Base-by-base conservation (phyloP, 2,113 vertebrate genomes). In the Hippopotamus amphibius region DNA sequence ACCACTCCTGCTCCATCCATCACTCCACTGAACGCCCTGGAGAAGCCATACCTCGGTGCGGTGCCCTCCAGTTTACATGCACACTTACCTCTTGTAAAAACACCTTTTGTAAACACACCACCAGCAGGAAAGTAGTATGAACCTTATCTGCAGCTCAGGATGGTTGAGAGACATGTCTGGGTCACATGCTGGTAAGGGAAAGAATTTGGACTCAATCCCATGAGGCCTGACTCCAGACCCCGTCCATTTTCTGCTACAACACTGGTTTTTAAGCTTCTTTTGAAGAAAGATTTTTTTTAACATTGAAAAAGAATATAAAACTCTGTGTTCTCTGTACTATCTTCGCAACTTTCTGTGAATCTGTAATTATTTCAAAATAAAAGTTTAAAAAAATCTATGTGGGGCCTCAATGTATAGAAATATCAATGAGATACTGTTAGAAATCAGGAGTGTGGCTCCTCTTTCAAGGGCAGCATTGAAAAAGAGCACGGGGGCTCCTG, bases 351-450 rank as follows among this genome's bases (percentile, higher is more conserved):
- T 94, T 77, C 61, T 84, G 7, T 71, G 43, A 93, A 43, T 84
- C 46, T 91, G 14, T 68, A 87, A 95, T 94, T 66, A 82, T 90
- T 96, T 95, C 12, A 33, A 90, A 94, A 86, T 91, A 19, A 79
- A 82, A 91, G 57, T 37, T 24, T 74, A 11, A 43, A 90, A 19
- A 88, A 71, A 41, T 11, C 59, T 72, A 10, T 6, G 7, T 53
- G n/a, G 50, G 55, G 10, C 8, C 13, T 15, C 5, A 1, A 5
- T 74, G 30, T 46, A 43, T 63, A 69, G 92, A 86, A 12, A 1
- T 28, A 77, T 48, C 72, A 24, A 8, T 15, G 24, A 92, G 63
- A 63, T 7, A 6, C 48, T 28, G 6, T 33, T 28, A 61, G 28
- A 66, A 63, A 50, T 37, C 68, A 28, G 55, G 68, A 53, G 28